These are phyloP conservation scores for Eulemur albifrons DNA, from an alignment of 2,797 vertebrate genomes.

Conservation along the genomic window DNA sequence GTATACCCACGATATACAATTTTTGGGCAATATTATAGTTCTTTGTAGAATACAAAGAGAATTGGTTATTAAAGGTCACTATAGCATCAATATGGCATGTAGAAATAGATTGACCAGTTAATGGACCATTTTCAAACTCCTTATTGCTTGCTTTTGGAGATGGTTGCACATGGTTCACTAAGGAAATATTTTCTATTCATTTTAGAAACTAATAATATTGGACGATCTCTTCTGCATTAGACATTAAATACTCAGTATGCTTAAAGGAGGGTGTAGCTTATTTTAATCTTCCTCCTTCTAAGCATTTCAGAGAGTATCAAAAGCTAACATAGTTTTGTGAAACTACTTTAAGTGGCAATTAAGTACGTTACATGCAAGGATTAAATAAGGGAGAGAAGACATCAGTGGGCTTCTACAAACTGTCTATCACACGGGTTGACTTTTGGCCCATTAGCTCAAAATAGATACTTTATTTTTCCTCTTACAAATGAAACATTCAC, in stretches of 20 bases:
- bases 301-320: not conserved
- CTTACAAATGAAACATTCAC: not conserved
- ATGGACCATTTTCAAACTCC: conserved; percentile 71
- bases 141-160: conserved; percentile 65
- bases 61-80: conserved; percentile 77
- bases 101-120: conserved; percentile 76
- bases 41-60: conserved; percentile 34
- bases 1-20: conserved; percentile 64
- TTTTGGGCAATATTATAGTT: conserved; percentile 43
- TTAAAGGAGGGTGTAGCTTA: not conserved
- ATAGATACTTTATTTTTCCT: not conserved
- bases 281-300: not conserved
- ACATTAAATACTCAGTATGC: not conserved
- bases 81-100: conserved; percentile 60
- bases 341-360: not conserved
- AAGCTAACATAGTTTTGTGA: not conserved
- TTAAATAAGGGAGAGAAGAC: not conserved
- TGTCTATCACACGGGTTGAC: not conserved
- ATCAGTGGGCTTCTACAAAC: not conserved
- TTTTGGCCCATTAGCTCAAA: not conserved
- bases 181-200: conserved; percentile 66
- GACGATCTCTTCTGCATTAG: not conserved
- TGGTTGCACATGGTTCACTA: conserved; percentile 62
- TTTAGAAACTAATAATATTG: not conserved
- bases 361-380: not conserved